Evolutionary conservation across 2,113 vertebrate species (phyloP), one percentile per base, ranked within the genome.

Genomic region (Scomber japonicus): DNA sequence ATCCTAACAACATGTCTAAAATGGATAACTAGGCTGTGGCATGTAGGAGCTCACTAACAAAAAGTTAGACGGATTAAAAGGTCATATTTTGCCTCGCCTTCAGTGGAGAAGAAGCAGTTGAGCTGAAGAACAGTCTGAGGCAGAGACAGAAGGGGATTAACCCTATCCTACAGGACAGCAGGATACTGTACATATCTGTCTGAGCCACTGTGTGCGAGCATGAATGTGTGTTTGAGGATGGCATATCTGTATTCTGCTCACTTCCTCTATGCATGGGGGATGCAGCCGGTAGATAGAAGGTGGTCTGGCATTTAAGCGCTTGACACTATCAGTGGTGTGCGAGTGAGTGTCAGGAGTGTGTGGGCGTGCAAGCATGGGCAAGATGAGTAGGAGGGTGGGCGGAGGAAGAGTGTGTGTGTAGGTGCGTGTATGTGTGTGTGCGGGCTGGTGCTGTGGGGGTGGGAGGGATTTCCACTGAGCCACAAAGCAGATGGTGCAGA

Each of bases 401-500:
- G 12, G n/a, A 49, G 44, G 75, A n/a, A 12, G 27, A 4, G 15
- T 49, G 71, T 63, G 53, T 54, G 49, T 48, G 40, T 13, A 3
- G 24, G 49, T 48, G 40, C 11, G 69, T 21, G 35, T 61, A 11
- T 54, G 30, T 54, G 68, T 24, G 53, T 71, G 75, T 55, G 75
- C 5, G 54, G 15, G 63, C 7, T 31, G 70, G 50, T 19, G 21
- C 60, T 3, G 16, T 15, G 11, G 24, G 12, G 12, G 45, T 7
- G 35, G 44, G 1, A 64, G 86, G 88, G 81, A 80, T 84, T 84
- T 86, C 71, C 83, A 80, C 44, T 63, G 77, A 82, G 78, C 74
- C 78, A 85, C 84, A 66, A 74, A 92, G 88, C 93, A 93, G 90
- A 94, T 90, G 88, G 77, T 91, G 83, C 91, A 91, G 89, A 91